These are phyloP conservation scores for Sebastiscus tertius DNA, from an alignment of 2,797 vertebrate genomes.

Conservation along the genomic window DNA sequence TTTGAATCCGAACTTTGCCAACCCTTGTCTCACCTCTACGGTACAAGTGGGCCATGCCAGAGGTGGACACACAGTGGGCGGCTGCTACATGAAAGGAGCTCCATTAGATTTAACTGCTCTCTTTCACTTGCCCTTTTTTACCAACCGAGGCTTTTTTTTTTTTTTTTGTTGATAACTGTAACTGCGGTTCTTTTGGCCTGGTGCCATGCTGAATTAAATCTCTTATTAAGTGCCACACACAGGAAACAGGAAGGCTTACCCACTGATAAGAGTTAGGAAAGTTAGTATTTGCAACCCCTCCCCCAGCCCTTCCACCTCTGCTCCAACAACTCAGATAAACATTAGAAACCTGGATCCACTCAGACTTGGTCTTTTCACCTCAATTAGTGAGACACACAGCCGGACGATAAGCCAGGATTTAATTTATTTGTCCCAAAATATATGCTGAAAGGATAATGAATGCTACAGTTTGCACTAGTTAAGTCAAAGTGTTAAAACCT, in stretches of 20 bases:
- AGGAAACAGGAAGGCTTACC: constrained; percentile 69
- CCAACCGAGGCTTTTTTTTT: constrained; percentile 4
- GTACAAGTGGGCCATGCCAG: neutral
- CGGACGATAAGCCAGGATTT: constrained; percentile 22
- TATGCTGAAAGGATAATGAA: constrained; percentile 8
- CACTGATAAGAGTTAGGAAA: constrained; percentile 64
- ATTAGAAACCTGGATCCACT: constrained; percentile 25
- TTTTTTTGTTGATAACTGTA: constrained; percentile 38
- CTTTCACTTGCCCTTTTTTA: constrained; percentile 13
- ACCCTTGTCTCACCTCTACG: constrained; percentile 16
- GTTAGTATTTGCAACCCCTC: constrained; percentile 36
- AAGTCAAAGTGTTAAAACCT: constrained; percentile 16
- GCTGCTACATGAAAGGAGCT: constrained; percentile 47
- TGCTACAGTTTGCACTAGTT: neutral
- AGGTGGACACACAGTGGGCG: constrained; percentile 26
- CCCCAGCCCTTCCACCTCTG: constrained; percentile 7
- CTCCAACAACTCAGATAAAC: constrained; percentile 45
- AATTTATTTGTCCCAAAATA: constrained; percentile 34
- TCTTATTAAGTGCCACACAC: constrained; percentile 57
- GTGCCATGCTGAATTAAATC: constrained; percentile 55
- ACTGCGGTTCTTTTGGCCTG: constrained; percentile 36
- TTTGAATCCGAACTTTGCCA: constrained; percentile 33
- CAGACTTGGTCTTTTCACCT: constrained; percentile 42
- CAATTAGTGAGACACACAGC: constrained; percentile 40
- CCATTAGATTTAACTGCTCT: constrained; percentile 44